Conservation (phyloP, 2,113 vertebrate genomes). For the Haemorhous mexicanus region DNA sequence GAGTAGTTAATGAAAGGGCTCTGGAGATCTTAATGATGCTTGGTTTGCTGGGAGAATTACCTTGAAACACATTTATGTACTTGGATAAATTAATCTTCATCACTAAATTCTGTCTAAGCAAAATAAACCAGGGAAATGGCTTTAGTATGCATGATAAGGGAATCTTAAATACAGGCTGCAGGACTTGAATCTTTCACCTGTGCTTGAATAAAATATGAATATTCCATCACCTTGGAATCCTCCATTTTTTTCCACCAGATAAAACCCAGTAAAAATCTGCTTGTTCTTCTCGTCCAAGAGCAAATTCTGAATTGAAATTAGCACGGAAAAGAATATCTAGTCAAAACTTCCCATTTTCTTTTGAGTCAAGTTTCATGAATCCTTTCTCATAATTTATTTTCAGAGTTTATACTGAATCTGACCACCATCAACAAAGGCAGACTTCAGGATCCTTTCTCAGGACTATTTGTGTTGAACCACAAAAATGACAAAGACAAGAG, state of each 20-base stretch:
- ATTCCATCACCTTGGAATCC: not conserved
- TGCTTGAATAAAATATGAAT: not conserved
- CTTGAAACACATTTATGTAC: constrained; percentile 18
- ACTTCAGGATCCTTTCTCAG: not conserved
- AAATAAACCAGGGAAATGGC: constrained; percentile 15
- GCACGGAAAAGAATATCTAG: not conserved
- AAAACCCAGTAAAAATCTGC: not conserved
- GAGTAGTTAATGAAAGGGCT: constrained; percentile 20
- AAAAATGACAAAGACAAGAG: not conserved
- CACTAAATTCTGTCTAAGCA: not conserved
- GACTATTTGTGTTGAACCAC: not conserved
- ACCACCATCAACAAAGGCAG: not conserved
- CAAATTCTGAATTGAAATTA: not conserved
- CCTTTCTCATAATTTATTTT: not conserved
- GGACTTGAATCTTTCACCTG: not conserved
- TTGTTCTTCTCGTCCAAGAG: not conserved
- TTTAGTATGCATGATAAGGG: not conserved
- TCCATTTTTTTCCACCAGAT: not conserved
- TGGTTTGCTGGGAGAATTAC: constrained; percentile 16
- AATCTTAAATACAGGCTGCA: not conserved
- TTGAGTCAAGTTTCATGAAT: not conserved
- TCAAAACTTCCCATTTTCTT: not conserved
- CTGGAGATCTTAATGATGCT: constrained; percentile 41
- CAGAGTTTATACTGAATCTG: not conserved
- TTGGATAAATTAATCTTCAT: constrained; percentile 50